A percentile compares a stretch with the other conserved stretches of the same genome.
Conservation (phyloP, 2,113 vertebrate species). For the Hippocampus abdominalis region DNA sequence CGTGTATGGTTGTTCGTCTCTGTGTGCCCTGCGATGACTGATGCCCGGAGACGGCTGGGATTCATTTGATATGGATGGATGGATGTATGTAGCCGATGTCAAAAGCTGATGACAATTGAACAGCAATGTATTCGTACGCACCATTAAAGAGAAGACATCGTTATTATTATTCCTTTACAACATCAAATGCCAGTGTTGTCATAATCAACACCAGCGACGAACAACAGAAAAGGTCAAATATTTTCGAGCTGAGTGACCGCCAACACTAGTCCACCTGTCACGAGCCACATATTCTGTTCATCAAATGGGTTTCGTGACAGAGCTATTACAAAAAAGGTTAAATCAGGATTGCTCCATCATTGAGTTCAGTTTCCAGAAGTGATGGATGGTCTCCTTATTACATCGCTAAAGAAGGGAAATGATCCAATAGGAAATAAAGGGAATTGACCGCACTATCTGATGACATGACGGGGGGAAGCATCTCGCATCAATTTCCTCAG, state of each 20-base stretch:
- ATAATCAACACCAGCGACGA: too few species aligned
- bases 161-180: too few species aligned
- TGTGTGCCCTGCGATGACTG: too few species aligned
- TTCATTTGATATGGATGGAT: too few species aligned
- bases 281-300: neutral
- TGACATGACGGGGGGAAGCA: conserved; percentile 10
- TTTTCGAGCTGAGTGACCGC: too few species aligned
- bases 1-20: too few species aligned
- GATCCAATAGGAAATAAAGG: conserved; percentile 20
- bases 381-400: neutral
- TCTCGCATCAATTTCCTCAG: conserved; percentile 34
- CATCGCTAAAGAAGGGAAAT: neutral
- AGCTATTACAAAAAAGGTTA: neutral
- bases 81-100: conserved; percentile 5
- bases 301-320: neutral
- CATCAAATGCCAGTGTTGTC: too few species aligned
- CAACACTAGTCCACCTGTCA: too few species aligned
- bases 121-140: neutral
- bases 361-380: conserved; percentile 5
- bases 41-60: too few species aligned
- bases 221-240: too few species aligned
- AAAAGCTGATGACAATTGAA: neutral
- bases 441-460: conserved; percentile 13
- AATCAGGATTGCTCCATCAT: neutral
- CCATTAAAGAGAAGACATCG: too few species aligned